These are phyloP conservation scores for Aulostomus chinensis DNA, from an alignment of 2,797 vertebrate genomes.

Conservation along the genomic window DNA sequence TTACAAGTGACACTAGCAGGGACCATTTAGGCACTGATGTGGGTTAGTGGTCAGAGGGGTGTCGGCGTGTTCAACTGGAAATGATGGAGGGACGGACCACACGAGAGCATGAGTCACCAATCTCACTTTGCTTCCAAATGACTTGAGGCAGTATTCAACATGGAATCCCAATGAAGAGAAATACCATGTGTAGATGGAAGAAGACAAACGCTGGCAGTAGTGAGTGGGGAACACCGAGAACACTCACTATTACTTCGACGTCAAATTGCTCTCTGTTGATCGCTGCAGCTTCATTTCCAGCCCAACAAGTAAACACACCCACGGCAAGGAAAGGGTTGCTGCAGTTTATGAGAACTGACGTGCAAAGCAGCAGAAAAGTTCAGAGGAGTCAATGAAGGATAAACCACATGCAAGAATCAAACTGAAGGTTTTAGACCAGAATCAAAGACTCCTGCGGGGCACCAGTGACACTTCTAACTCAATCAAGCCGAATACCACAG, in stretches of 20 bases:
- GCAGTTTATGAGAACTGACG: conserved; percentile 3
- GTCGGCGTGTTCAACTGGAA: conserved; percentile 39
- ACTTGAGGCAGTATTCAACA: too few relatives aligned
- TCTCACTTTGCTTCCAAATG: too few relatives aligned
- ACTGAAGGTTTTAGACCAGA: not conserved
- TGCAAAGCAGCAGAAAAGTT: conserved; percentile 24
- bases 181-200: too few relatives aligned
- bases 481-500: too few relatives aligned
- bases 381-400: not conserved
- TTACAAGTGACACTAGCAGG: conserved; percentile 36
- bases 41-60: conserved; percentile 14
- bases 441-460: not conserved
- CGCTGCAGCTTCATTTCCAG: conserved; percentile 32
- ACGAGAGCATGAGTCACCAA: too few relatives aligned
- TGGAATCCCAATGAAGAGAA: too few relatives aligned
- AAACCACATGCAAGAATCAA: conserved; percentile 5
- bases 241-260: too few relatives aligned
- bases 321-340: not conserved
- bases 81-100: not conserved
- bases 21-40: not conserved
- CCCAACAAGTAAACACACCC: not conserved
- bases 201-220: too few relatives aligned
- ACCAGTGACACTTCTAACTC: too few relatives aligned
- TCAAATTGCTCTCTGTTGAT: too few relatives aligned
- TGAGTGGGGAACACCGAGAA: too few relatives aligned